Evolutionary conservation across 2,113 vertebrate species (phyloP), one percentile per base, ranked within the genome.

Genomic region (Hippocampus abdominalis): DNA sequence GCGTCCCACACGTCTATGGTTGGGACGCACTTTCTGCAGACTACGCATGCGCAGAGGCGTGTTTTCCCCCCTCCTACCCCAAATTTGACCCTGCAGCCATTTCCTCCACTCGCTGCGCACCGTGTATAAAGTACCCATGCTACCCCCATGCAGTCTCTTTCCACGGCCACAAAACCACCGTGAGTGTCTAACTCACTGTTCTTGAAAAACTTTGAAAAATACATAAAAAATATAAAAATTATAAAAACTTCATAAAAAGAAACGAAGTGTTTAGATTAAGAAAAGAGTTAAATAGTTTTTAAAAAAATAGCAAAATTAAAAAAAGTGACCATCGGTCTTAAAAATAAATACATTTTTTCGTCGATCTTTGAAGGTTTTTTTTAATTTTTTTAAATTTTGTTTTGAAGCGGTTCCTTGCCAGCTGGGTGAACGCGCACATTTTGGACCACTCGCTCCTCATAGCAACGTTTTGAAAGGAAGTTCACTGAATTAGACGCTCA

Each of bases 171-270:
- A 88, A 90, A 88, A 87, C 89, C 75, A 89, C 88, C 84, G 92
- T 93, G 92, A 92, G 92, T 92, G 92, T 89, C 70, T 68, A 88
- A 91, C 92, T 93, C 92, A 92, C 92, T 66, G 90, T 85, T 88
- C 82, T 86, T 82, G 83, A 90, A 86, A 87, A 90, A 89, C 84
- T 88, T 88, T 86, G 87, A 90, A 89, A 81, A 91, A 90, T 80
- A 84, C 72, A 84, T 73, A 89, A 86, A 89, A 89, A 86, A 84
- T 79, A 85, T 78, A 88, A 89, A 89, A 92, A 80, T 75, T 16
- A 86, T 23, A 90, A 83, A 92, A 92, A 67, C 79, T 82, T 67
- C 18, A 89, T 81, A 89, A 92, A 88, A 91, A 85, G 77, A 85
- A 85, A 72, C 60, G 40, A 64, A 64, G 81, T 77, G 49, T 36